Percentiles rank a stretch among this genome's conserved stretches.
Evolutionary conservation across 2,113 vertebrate genomes (phyloP).

Genomic region (Axis porcinus): DNA sequence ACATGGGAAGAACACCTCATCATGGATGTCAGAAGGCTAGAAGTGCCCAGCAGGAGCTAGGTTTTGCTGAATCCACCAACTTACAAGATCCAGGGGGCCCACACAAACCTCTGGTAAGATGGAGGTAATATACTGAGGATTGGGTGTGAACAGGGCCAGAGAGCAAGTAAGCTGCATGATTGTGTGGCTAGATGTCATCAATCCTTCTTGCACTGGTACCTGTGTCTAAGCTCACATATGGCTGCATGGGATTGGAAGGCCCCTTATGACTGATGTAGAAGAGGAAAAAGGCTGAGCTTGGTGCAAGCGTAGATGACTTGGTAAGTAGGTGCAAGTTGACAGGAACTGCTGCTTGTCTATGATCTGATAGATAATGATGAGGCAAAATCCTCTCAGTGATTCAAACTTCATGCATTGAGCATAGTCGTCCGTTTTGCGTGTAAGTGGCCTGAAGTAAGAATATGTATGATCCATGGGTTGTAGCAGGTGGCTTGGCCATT

Average conservation of each 20-base stretch:
- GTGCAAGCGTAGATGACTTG: neutral
- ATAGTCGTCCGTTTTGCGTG: neutral
- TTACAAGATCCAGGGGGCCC: neutral
- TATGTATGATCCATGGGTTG: neutral
- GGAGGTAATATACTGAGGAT: neutral
- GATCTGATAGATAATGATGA: neutral
- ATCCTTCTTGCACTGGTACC: neutral
- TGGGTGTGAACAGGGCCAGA: neutral
- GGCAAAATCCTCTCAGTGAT: neutral
- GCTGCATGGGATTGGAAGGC: neutral
- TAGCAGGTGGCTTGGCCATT: neutral
- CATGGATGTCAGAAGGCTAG: neutral
- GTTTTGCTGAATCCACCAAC: neutral
- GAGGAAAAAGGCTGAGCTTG: neutral
- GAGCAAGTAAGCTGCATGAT: neutral
- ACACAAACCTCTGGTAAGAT: neutral
- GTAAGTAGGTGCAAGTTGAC: neutral
- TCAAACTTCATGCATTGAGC: neutral
- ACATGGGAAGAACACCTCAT: neutral
- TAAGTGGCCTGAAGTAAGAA: neutral
- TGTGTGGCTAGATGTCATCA: neutral
- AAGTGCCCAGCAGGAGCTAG: neutral
- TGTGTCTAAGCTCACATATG: neutral
- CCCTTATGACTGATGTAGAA: neutral
- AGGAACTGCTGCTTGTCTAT: neutral